Conservation (phyloP, 2,797 vertebrate species). For the Coregonus suidteri region DNA sequence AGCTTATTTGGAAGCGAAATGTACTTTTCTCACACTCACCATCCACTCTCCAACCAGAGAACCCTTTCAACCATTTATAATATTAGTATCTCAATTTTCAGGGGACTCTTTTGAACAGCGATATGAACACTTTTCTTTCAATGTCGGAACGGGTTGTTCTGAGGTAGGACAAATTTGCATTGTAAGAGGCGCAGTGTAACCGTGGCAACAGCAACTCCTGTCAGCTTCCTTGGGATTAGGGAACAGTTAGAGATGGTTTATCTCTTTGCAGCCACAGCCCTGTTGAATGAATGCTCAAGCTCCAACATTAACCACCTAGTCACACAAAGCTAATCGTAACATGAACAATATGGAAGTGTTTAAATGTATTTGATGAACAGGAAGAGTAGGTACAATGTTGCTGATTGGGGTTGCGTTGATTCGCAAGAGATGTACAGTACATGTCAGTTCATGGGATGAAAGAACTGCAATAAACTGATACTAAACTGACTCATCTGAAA, state of each 20-base stretch:
- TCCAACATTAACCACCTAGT: conserved; percentile 20
- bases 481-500: too few species aligned
- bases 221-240: conserved; percentile 21
- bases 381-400: too few species aligned
- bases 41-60: too few species aligned
- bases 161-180: conserved; percentile 5
- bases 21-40: background rate
- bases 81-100: background rate
- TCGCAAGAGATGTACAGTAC: too few species aligned
- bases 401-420: too few species aligned
- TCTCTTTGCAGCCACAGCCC: conserved; percentile 3
- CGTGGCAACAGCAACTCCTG: conserved; percentile 55
- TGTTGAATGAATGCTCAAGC: background rate
- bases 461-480: too few species aligned
- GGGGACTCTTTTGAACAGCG: conserved; percentile 5
- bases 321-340: too few species aligned
- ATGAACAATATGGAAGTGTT: too few species aligned
- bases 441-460: too few species aligned
- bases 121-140: background rate
- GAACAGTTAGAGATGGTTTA: background rate
- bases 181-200: conserved; percentile 42
- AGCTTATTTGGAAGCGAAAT: background rate
- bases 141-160: background rate
- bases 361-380: too few species aligned
- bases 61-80: background rate